phyloP scores from a whole-genome alignment of 2,888 invertebrate species.

The Teleogryllus oceanicus region DNA sequence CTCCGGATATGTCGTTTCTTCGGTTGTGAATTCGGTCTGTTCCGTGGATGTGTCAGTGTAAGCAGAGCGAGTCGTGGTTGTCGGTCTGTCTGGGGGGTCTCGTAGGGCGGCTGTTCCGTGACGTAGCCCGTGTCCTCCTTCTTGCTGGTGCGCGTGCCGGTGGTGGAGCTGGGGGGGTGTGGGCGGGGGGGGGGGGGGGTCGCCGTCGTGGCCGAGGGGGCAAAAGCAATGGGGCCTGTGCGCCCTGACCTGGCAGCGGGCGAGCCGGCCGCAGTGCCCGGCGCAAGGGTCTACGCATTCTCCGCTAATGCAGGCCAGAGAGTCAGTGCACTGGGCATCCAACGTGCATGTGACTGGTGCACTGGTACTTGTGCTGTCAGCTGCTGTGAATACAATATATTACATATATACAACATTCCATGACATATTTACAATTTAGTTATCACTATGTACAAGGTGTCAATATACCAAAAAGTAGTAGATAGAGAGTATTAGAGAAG shows the following conservation, averaged over 20 bases:
- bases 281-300: slow-evolving; percentile 78
- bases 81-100: not conserved
- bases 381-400: slow-evolving; percentile 48
- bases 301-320: slow-evolving; percentile 78
- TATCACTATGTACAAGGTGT: slow-evolving; percentile 32
- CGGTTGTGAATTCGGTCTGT: too few species aligned
- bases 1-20: too few species aligned
- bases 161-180: not conserved
- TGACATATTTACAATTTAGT: slow-evolving; percentile 36
- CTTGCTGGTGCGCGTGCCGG: slow-evolving; percentile 19
- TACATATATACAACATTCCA: slow-evolving; percentile 44
- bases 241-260: slow-evolving; percentile 75
- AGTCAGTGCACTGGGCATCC: slow-evolving; percentile 78
- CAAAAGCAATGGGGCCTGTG: slow-evolving; percentile 81
- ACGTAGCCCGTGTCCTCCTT: not conserved
- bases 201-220: slow-evolving; percentile 38
- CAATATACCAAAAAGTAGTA: slow-evolving; percentile 20
- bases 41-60: too few species aligned
- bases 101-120: not conserved
- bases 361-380: slow-evolving; percentile 40
- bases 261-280: slow-evolving; percentile 66
- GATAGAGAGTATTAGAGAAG: slow-evolving; percentile 18
- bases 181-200: slow-evolving; percentile 30
- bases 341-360: slow-evolving; percentile 66
- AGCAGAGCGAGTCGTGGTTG: not conserved